These are phyloP conservation scores for Saccostrea glomerata DNA, from an alignment of 1,140 invertebrate genomes.

Conservation along the genomic window DNA sequence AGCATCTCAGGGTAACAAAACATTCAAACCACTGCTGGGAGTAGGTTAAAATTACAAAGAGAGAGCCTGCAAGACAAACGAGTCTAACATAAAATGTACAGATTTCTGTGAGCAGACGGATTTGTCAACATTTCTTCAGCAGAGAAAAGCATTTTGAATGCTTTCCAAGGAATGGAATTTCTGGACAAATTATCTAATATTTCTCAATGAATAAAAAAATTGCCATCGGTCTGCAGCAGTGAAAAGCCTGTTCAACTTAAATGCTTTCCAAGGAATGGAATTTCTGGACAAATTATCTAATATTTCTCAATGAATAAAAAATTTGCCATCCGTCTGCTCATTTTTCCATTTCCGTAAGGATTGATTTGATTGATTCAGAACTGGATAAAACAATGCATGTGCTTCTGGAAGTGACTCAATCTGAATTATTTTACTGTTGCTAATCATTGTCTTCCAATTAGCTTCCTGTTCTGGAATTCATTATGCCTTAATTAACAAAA, in stretches of 20 bases:
- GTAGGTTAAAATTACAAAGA: neutral
- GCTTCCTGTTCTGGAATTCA: neutral
- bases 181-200: neutral
- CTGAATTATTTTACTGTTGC: neutral
- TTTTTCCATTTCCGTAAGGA: neutral
- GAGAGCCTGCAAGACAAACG: slow-evolving; percentile 14
- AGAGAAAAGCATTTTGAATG: slow-evolving; percentile 5
- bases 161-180: neutral
- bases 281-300: neutral
- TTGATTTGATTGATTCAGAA: neutral
- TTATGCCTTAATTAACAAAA: neutral
- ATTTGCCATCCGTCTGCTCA: neutral
- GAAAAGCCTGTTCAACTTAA: too few relatives aligned
- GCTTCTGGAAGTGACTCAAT: neutral
- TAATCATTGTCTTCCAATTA: slow-evolving; percentile 17
- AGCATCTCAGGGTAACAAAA: slow-evolving; percentile 11
- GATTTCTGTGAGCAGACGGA: slow-evolving; percentile 6
- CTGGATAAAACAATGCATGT: neutral
- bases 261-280: too few relatives aligned
- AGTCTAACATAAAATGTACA: slow-evolving; percentile 17
- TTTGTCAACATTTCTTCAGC: slow-evolving; percentile 20
- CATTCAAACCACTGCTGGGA: slow-evolving; percentile 29
- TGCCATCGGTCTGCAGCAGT: neutral
- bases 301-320: slow-evolving; percentile 13
- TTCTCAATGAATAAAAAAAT: slow-evolving; percentile 14